Conservation (phyloP, 2,113 vertebrate genomes). For the Symphodus melops region DNA sequence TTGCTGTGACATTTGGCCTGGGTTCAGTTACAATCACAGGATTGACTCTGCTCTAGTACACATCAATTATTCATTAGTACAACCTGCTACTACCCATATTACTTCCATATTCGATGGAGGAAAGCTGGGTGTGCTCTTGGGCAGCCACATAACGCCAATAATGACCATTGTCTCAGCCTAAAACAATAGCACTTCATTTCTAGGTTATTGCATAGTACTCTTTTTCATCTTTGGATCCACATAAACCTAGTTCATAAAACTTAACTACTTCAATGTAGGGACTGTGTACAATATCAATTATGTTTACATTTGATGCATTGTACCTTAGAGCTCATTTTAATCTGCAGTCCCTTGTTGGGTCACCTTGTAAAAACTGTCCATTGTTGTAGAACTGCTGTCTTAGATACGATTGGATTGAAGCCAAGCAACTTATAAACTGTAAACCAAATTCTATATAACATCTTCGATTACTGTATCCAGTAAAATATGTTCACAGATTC, state of each 20-base stretch:
- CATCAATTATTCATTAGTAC: constrained; percentile 23
- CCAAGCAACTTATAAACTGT: too few relatives aligned
- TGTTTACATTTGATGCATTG: too few relatives aligned
- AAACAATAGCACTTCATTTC: neutral
- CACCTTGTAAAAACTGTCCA: too few relatives aligned
- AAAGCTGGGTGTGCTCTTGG: neutral
- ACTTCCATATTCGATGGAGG: neutral
- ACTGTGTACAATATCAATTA: too few relatives aligned
- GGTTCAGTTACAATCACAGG: constrained; percentile 20
- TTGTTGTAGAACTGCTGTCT: too few relatives aligned
- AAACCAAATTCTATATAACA: too few relatives aligned
- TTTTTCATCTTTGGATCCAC: neutral
- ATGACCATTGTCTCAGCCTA: neutral
- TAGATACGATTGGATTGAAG: too few relatives aligned
- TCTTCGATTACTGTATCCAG: too few relatives aligned
- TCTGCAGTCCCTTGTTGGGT: too few relatives aligned
- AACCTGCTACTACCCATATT: constrained; percentile 5
- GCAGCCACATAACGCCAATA: neutral
- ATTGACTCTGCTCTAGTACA: constrained; percentile 10
- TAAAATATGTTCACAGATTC: too few relatives aligned
- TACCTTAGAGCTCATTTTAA: too few relatives aligned
- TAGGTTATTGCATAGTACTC: neutral
- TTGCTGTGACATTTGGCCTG: neutral
- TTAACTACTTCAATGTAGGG: too few relatives aligned
- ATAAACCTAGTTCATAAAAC: neutral